A percentile compares a stretch with the other conserved stretches of the same genome.
These are phyloP conservation scores for Tragelaphus scriptus DNA, from an alignment of 2,113 vertebrate genomes.

Conservation along the genomic window DNA sequence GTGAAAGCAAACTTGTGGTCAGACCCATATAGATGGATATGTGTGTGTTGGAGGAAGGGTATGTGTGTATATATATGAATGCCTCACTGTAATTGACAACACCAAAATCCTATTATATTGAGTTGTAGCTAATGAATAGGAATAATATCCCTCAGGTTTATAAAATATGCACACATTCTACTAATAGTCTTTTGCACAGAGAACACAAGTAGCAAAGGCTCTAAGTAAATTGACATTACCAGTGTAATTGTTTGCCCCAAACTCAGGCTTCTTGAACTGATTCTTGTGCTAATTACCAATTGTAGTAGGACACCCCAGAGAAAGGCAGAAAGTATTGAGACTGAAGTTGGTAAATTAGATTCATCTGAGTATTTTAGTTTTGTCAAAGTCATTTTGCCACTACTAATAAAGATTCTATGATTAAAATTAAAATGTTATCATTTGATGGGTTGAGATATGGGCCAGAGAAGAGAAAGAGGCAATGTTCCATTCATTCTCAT, in stretches of 20 bases:
- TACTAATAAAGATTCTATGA: background rate
- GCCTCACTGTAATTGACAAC: background rate
- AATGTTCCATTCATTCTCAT: background rate
- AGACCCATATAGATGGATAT: background rate
- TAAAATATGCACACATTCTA: background rate
- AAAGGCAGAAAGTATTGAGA: background rate
- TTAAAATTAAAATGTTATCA: background rate
- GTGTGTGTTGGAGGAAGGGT: background rate
- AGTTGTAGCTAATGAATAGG: background rate
- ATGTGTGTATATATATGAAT: background rate
- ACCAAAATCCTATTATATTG: background rate
- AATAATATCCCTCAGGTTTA: background rate
- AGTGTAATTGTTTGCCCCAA: background rate
- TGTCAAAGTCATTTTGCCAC: background rate
- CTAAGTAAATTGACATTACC: background rate
- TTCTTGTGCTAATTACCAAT: background rate
- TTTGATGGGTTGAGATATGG: background rate
- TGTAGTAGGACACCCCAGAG: background rate
- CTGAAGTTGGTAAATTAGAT: background rate
- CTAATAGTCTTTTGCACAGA: background rate
- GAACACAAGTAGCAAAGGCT: background rate
- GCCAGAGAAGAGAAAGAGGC: background rate
- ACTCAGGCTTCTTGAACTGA: background rate
- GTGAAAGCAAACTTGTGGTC: background rate
- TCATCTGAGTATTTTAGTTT: background rate